A percentile compares a stretch with the other conserved stretches of the same genome.
Evolutionary conservation across 2,113 vertebrate species (phyloP).

Genomic region (Micromys minutus): DNA sequence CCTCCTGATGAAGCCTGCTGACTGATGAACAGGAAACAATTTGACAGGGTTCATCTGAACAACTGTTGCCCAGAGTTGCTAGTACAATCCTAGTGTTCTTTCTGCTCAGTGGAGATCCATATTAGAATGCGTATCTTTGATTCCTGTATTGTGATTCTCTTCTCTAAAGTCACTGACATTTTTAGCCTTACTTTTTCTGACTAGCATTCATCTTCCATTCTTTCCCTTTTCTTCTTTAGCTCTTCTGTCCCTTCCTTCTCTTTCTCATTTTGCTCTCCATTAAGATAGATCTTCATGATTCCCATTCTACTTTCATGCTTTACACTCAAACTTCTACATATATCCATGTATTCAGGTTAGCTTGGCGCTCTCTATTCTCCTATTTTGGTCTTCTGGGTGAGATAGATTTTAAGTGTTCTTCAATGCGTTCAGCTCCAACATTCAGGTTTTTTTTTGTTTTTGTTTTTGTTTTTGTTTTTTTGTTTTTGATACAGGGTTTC

Average conservation of each 20-base stretch:
- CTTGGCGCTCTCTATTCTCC: neutral
- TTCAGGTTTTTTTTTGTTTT: neutral
- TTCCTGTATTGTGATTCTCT: neutral
- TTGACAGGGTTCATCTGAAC: conserved; percentile 25
- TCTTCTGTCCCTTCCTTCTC: neutral
- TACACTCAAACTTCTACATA: neutral
- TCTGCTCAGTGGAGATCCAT: neutral
- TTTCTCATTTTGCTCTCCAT: neutral
- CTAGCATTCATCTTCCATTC: neutral
- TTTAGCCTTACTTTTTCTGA: neutral
- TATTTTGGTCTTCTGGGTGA: neutral
- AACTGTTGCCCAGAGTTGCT: neutral
- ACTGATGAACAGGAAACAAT: neutral
- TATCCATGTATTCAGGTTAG: neutral
- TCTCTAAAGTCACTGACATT: neutral
- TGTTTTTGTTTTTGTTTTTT: no score
- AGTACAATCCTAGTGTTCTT: neutral
- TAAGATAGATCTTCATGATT: neutral
- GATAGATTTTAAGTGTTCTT: neutral
- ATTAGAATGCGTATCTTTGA: neutral
- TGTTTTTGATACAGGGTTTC: neutral
- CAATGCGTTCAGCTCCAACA: neutral
- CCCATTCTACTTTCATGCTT: neutral
- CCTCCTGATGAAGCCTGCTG: neutral
- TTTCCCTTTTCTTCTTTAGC: no score